Conservation (phyloP, 2,888 invertebrate species). For the Taphrorychus bicolor region DNA sequence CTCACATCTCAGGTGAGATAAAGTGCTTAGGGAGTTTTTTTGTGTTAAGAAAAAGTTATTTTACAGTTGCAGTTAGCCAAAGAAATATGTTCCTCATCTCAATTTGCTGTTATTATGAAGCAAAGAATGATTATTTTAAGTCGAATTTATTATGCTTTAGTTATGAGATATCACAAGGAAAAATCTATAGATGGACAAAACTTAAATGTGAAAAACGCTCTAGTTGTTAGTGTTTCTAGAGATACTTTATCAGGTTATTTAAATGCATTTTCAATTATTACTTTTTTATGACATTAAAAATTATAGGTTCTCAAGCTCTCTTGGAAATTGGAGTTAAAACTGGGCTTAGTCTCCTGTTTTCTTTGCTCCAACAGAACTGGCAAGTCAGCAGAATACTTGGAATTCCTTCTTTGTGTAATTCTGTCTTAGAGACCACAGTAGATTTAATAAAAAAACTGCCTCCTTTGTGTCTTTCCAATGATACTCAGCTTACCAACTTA, state of each 20-base stretch:
- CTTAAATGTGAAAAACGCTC: constrained; percentile 29
- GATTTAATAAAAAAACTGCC: constrained; percentile 65
- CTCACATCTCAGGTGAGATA: constrained; percentile 60
- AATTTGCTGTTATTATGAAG: constrained; percentile 65
- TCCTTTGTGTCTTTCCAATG: constrained; percentile 66
- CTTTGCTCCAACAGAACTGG: constrained; percentile 68
- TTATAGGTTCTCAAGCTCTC: constrained; percentile 61
- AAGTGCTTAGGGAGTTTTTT: too few relatives aligned
- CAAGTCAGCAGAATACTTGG: constrained; percentile 57
- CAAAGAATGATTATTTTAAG: constrained; percentile 65
- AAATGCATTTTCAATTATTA: neutral
- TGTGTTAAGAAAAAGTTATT: too few relatives aligned
- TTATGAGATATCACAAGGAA: constrained; percentile 63
- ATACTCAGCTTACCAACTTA: constrained; percentile 64
- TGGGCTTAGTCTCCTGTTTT: constrained; percentile 66
- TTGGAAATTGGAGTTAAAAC: constrained; percentile 69
- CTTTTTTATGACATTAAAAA: neutral
- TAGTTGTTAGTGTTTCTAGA: constrained; percentile 39
- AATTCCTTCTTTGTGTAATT: constrained; percentile 63
- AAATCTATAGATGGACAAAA: constrained; percentile 43
- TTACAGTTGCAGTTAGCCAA: constrained; percentile 61
- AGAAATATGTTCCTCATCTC: constrained; percentile 64
- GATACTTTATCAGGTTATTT: constrained; percentile 44
- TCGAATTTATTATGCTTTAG: constrained; percentile 66
- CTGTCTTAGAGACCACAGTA: constrained; percentile 66